Evolutionary conservation across 23 tunicate species (phyloP).

Genomic region (Styela plicata): DNA sequence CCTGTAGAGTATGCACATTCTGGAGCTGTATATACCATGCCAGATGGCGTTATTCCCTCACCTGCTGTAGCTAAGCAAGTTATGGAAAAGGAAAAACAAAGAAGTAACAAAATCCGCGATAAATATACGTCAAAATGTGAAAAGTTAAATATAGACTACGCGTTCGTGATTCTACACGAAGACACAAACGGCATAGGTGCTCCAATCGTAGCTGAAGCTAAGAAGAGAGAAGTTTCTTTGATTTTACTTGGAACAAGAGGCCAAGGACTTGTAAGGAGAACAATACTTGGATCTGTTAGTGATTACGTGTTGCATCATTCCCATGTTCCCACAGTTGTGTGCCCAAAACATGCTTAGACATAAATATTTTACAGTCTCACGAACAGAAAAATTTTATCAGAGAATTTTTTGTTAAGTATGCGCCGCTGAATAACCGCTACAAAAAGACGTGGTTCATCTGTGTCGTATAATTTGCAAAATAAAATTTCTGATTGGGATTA

Average conservation of each 20-base stretch:
- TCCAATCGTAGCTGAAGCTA: neutral
- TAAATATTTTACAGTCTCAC: too few species aligned
- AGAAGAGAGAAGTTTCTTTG: neutral
- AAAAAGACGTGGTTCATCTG: too few species aligned
- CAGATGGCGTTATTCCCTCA: neutral
- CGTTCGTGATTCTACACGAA: neutral
- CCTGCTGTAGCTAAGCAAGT: neutral
- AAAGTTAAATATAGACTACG: neutral
- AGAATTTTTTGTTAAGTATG: too few species aligned
- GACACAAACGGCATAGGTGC: neutral
- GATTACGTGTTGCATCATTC: neutral
- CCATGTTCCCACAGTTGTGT: neutral
- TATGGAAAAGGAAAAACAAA: neutral
- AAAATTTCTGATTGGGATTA: too few species aligned
- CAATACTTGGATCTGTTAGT: neutral
- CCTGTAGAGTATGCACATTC: neutral
- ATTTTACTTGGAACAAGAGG: neutral
- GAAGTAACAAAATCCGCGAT: neutral
- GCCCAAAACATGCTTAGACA: neutral
- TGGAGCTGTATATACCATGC: neutral
- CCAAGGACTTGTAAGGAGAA: neutral
- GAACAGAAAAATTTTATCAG: too few species aligned
- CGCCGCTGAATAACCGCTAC: too few species aligned
- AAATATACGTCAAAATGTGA: neutral
- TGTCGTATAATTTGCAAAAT: too few species aligned